Conservation (phyloP, 2,797 vertebrate genomes). For the Garrulus glandarius region DNA sequence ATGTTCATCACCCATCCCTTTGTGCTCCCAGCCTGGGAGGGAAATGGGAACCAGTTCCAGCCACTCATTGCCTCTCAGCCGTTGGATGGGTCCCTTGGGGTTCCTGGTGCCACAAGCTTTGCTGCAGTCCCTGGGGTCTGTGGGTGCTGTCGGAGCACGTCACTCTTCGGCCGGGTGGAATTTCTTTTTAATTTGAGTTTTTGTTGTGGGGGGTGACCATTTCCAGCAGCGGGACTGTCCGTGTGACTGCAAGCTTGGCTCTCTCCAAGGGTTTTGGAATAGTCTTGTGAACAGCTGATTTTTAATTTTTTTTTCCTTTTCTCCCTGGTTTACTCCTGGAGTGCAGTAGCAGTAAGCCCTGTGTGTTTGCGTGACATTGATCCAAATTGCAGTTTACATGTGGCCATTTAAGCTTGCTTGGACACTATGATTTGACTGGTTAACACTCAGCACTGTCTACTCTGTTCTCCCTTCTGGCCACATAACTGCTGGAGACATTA, state of each 20-base stretch:
- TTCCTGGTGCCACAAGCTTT: neutral
- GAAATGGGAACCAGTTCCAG: neutral
- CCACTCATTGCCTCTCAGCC: accelerated
- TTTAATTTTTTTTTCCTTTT: neutral
- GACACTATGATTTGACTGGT: conserved; percentile 17
- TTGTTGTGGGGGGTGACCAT: accelerated
- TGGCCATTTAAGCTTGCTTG: neutral
- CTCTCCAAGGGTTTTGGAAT: accelerated
- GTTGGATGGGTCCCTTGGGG: accelerated
- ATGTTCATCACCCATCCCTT: neutral
- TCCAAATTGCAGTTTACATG: conserved; percentile 47
- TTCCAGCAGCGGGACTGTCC: accelerated
- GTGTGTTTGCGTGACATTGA: neutral
- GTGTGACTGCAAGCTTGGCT: accelerated
- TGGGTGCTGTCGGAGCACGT: accelerated
- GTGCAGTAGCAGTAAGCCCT: neutral
- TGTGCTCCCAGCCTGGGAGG: neutral
- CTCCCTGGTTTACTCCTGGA: neutral
- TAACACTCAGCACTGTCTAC: conserved; percentile 30
- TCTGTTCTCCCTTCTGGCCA: neutral
- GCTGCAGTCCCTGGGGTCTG: accelerated
- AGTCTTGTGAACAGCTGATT: neutral
- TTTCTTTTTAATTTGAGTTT: neutral
- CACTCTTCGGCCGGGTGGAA: accelerated
- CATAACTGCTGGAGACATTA: neutral